These are phyloP conservation scores for Artibeus lituratus DNA, from an alignment of 2,797 vertebrate species.

Conservation along the genomic window DNA sequence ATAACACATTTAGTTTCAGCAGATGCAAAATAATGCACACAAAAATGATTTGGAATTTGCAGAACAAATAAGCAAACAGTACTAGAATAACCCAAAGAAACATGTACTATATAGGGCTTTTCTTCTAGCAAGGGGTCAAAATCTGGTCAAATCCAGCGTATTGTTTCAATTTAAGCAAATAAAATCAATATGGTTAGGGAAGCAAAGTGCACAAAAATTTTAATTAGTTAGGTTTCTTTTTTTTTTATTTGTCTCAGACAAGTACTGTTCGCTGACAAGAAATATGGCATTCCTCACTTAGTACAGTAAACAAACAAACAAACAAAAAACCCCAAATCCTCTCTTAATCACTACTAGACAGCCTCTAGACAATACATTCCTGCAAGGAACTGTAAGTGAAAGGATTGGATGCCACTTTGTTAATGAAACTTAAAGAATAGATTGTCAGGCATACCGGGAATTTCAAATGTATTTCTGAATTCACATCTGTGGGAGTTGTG, in stretches of 20 bases:
- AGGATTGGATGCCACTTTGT: constrained; percentile 83
- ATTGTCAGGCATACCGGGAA: constrained; percentile 88
- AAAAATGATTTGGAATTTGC: constrained; percentile 89
- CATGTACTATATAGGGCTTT: constrained; percentile 86
- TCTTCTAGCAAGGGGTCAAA: constrained; percentile 82
- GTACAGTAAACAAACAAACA: constrained; percentile 84
- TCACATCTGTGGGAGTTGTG: constrained; percentile 88
- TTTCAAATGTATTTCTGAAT: constrained; percentile 87
- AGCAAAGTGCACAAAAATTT: constrained; percentile 88
- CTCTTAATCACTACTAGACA: constrained; percentile 85
- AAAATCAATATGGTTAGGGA: constrained; percentile 88
- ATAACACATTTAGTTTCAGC: constrained; percentile 91
- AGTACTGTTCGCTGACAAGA: constrained; percentile 84
- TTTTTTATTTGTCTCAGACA: constrained; percentile 76
- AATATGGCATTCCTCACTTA: constrained; percentile 85
- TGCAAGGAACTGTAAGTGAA: constrained; percentile 83
- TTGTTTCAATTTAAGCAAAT: constrained; percentile 89
- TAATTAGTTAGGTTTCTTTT: constrained; percentile 83
- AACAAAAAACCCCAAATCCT: constrained; percentile 76
- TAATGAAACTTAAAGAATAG: constrained; percentile 87
- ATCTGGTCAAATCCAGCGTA: constrained; percentile 84
- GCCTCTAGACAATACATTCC: constrained; percentile 83
- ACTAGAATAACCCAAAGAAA: constrained; percentile 85
- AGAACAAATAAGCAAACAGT: constrained; percentile 87
- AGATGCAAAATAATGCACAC: constrained; percentile 89